Evolutionary conservation across 1,140 invertebrate species (phyloP), one percentile per base, ranked within the genome.

Genomic region (Megalonaias nervosa): DNA sequence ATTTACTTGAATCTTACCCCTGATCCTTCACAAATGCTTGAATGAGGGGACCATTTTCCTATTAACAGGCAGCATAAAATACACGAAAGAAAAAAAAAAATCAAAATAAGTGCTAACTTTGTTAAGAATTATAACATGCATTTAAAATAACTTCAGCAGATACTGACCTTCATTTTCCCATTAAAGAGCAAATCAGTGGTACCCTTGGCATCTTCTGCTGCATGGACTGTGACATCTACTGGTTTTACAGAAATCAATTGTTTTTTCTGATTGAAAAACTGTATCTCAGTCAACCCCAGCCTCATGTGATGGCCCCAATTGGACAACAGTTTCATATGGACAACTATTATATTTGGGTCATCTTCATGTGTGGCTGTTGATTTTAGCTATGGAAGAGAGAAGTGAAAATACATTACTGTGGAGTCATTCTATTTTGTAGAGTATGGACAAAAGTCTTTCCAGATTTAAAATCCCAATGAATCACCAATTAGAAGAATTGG

Each of bases 271-370:
- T 89, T 77, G 79, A 85, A 84, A 62, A 88, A 81, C 74, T 89
- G 85, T 48, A 90, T 83, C 82, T 89, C 89, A 15, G 89, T 90
- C 21, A 90, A 79, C 15, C 89, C 89, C 48, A 90, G 80, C 56
- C 85, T 68, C 57, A 80, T 81, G n/a, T 82, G 58, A 64, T 89
- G 77, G 19, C 89, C 89, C 89, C 89, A 90, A 81, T 89, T 90
- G 55, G 85, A 85, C 17, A 80, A 21, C 19, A 90, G 79, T 71
- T 86, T 81, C 26, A 90, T 62, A n/a, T 75, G 75, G 13, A 87
- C 80, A 16, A 85, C 82, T 48, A 78, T 72, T 5, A 61, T 59
- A 62, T 65, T 75, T 2, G 55, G 56, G 64, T 66, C 31, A 31
- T 67, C 64, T 19, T 23, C 69, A 14, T 48, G 38, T 48, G 38